Evolutionary conservation across 2,797 vertebrate species (phyloP).

Genomic region (Cryptoprocta ferox): DNA sequence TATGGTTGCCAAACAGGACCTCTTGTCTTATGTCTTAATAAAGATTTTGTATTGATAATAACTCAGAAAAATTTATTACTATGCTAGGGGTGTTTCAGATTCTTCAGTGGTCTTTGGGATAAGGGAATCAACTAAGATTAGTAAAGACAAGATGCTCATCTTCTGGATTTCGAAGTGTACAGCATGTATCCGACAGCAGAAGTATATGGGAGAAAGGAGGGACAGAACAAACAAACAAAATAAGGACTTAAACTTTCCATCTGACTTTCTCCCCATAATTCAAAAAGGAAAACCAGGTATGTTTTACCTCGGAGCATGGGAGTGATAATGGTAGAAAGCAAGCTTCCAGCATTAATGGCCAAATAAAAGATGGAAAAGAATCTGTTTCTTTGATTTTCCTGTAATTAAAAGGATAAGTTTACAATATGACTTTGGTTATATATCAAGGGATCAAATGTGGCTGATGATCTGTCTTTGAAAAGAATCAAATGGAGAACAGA

Average conservation of each 20-base stretch:
- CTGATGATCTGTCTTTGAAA: neutral
- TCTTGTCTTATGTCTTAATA: neutral
- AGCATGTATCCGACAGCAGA: neutral
- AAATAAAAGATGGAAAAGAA: conserved; percentile 99
- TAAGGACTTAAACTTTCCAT: neutral
- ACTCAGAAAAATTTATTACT: neutral
- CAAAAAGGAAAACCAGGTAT: neutral
- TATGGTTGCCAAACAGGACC: neutral
- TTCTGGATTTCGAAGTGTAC: neutral
- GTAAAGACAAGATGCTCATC: neutral
- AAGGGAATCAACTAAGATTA: neutral
- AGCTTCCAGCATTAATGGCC: conserved; percentile 96
- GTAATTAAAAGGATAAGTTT: conserved; percentile 70
- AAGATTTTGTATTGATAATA: neutral
- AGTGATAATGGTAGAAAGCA: conserved; percentile 96
- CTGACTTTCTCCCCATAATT: neutral
- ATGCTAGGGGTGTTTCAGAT: neutral
- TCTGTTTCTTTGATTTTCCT: conserved; percentile 93
- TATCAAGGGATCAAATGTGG: neutral
- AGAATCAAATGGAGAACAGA: neutral
- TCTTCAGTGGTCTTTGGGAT: neutral
- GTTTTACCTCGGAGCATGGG: conserved; percentile 94
- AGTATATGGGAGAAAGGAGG: fast-evolving
- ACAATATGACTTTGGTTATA: neutral
- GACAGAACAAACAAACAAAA: neutral